These are phyloP conservation scores for Slavum lentiscoides DNA, from an alignment of 2,888 invertebrate species.

Conservation along the genomic window DNA sequence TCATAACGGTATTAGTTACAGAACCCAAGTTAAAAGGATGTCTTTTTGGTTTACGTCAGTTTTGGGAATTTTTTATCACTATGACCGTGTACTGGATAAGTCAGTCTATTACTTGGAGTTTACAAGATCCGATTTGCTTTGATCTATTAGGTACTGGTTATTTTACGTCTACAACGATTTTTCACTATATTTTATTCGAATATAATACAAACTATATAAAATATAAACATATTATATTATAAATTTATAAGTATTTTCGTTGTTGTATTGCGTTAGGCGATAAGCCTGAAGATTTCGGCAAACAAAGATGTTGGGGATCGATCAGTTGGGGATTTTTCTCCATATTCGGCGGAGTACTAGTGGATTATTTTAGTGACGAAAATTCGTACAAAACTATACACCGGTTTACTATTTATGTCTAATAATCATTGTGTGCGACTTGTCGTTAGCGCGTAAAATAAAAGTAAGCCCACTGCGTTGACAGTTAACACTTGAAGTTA, in stretches of 20 bases:
- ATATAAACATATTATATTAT: neutral
- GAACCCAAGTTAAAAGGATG: neutral
- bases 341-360: constrained; percentile 31
- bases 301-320: constrained; percentile 52
- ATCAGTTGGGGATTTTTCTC: constrained; percentile 52
- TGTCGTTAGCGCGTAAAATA: neutral
- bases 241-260: neutral
- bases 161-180: neutral
- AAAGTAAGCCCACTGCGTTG: constrained; percentile 13
- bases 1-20: neutral
- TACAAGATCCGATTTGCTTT: constrained; percentile 54
- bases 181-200: neutral
- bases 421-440: neutral
- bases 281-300: constrained; percentile 49
- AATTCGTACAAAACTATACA: constrained; percentile 49
- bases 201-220: neutral
- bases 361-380: constrained; percentile 48
- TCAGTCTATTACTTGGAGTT: constrained; percentile 35
- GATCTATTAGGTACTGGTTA: constrained; percentile 42
- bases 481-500: neutral
- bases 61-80: constrained; percentile 35
- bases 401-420: constrained; percentile 25
- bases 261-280: constrained; percentile 20
- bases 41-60: constrained; percentile 13
- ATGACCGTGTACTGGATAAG: constrained; percentile 41